Conservation (phyloP, 2,113 vertebrate genomes). For the Tringa solitaria region DNA sequence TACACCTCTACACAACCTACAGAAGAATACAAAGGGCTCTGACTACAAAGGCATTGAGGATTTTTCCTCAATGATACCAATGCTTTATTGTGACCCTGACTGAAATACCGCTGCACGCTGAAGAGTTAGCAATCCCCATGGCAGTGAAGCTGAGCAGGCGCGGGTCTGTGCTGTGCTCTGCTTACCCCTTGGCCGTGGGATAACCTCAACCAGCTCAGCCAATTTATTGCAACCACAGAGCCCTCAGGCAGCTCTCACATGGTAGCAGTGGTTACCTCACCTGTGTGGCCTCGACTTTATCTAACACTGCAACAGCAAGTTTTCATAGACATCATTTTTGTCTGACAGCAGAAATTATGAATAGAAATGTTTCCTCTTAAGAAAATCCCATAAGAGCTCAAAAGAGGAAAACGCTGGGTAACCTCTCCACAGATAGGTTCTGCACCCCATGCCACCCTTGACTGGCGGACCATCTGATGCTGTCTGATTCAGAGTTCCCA, state of each 20-base stretch:
- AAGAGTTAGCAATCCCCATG: background rate
- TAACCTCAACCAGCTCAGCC: background rate
- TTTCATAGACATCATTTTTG: background rate
- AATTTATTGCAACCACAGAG: background rate
- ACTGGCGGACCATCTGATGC: too few relatives aligned
- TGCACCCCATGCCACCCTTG: background rate
- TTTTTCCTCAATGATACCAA: background rate
- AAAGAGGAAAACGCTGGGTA: background rate
- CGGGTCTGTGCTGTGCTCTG: background rate
- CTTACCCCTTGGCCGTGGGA: accelerated
- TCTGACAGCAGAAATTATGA: background rate
- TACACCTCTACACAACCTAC: background rate
- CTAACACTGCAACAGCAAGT: background rate
- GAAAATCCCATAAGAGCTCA: background rate
- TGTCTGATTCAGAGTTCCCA: background rate
- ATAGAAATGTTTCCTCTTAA: background rate
- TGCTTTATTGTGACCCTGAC: background rate
- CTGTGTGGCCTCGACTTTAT: background rate
- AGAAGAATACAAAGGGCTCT: background rate
- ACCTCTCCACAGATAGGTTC: background rate
- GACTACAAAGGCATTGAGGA: background rate
- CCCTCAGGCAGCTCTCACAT: background rate
- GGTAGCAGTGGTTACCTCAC: accelerated
- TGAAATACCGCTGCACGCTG: background rate
- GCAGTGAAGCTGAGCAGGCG: background rate